Conservation (phyloP, 2,888 invertebrate species). For the Lycocerus yunnanus region DNA sequence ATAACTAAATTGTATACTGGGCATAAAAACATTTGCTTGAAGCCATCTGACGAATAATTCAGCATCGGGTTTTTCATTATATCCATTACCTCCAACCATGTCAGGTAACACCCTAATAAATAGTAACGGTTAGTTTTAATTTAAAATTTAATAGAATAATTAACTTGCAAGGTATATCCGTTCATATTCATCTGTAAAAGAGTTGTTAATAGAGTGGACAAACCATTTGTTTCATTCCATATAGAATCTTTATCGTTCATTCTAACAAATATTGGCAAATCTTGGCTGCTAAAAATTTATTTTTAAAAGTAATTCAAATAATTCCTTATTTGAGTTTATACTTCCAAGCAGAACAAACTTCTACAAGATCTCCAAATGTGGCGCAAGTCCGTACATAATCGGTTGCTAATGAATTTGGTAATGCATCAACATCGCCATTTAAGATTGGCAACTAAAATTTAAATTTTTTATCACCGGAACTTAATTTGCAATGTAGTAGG, state of each 20-base stretch:
- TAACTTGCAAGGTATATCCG: constrained; percentile 53
- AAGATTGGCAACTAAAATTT: constrained; percentile 59
- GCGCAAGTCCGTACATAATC: constrained; percentile 63
- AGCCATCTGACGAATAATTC: constrained; percentile 80
- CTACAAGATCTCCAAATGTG: constrained; percentile 66
- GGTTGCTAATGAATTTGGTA: constrained; percentile 63
- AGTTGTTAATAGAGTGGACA: constrained; percentile 73
- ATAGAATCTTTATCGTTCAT: constrained; percentile 79
- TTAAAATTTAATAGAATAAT: neutral
- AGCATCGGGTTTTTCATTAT: constrained; percentile 59
- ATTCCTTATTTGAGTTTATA: constrained; percentile 35
- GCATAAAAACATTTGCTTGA: constrained; percentile 77
- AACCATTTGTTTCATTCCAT: constrained; percentile 72
- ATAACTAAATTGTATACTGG: constrained; percentile 78
- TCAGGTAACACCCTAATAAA: constrained; percentile 69
- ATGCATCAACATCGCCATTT: constrained; percentile 59
- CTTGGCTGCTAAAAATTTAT: constrained; percentile 62
- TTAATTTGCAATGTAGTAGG: no score
- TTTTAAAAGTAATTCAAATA: neutral
- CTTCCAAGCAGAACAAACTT: constrained; percentile 74
- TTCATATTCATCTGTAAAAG: constrained; percentile 64
- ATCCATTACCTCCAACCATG: constrained; percentile 76
- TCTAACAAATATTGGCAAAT: constrained; percentile 71
- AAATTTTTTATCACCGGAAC: no score
- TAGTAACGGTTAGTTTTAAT: neutral